Evolutionary conservation across 2,797 vertebrate genomes (phyloP), one percentile per base, ranked within the genome.

Genomic region (Epinephelus awoara): DNA sequence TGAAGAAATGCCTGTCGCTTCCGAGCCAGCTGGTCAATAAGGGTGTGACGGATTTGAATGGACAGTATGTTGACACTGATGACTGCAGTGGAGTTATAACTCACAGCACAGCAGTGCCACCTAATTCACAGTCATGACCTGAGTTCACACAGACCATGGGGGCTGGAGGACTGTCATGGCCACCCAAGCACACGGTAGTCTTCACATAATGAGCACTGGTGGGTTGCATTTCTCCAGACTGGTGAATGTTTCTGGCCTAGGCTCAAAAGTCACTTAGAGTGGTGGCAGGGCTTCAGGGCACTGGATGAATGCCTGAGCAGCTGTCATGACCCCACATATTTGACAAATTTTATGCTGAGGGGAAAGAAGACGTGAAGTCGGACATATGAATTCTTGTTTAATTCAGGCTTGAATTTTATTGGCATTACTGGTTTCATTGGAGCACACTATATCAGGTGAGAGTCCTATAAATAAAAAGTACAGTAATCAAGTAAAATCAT

Each of bases 141-240:
- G 79, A 75, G 68, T 65, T 5, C 73, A 71, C 72, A 56, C 75
- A 77, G 71, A 90, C 77, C 79, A 57, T 4, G 50, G 79, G 75
- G 76, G 81, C 69, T 67, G 56, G 52, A 77, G 72, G 84, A 84
- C 79, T 90, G 89, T 89, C 90, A 88, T 50, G 82, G 83, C 79
- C 85, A 80, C 29, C 75, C 64, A 55, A 73, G 71, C 69, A 62
- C 80, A 67, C 52, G 19, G 74, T 65, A 61, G 29, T 83, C 79
- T 85, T 69, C 82, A 81, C 58, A 74, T 93, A 93, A 94, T 89
- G 87, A 93, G 91, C 80, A 76, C 69, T 85, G 89, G 80, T 89
- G 87, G 84, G 83, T 54, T 74, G 86, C 81, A 85, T 86, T 82
- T 90, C 88, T 89, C 85, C 34, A 72, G 59, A 82, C 77, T 79